Evolutionary conservation across 2,113 vertebrate genomes (phyloP).

Genomic region (Leptobrachium ailaonicum): DNA sequence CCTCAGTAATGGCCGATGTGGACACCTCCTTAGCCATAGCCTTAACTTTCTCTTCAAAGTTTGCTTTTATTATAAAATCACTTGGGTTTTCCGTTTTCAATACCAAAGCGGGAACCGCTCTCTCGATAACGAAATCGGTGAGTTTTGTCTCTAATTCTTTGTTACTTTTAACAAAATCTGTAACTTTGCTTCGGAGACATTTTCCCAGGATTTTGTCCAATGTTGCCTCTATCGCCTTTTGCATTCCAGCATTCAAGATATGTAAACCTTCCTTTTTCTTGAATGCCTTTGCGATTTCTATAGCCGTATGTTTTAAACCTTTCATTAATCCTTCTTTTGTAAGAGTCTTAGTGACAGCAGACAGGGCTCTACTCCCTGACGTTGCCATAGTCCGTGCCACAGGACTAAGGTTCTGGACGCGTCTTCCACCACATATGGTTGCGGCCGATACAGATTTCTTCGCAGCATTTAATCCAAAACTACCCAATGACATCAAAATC

Average conservation of each 20-base stretch:
- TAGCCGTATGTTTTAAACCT: conserved; percentile 20
- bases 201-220: conserved; percentile 9
- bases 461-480: conserved; percentile 24
- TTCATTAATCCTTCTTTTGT: conserved; percentile 29
- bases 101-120: too few relatives aligned
- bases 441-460: conserved; percentile 1
- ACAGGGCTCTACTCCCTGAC: background rate
- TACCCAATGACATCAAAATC: conserved; percentile 39
- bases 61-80: too few relatives aligned
- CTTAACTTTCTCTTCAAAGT: too few relatives aligned
- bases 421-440: background rate
- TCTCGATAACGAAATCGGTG: too few relatives aligned
- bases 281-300: conserved; percentile 30
- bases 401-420: background rate
- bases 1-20: too few relatives aligned
- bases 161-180: too few relatives aligned
- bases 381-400: background rate
- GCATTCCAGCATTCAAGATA: conserved; percentile 27
- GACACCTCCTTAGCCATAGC: too few relatives aligned
- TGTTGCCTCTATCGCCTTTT: background rate
- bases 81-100: too few relatives aligned
- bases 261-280: background rate
- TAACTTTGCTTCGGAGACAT: too few relatives aligned
- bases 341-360: background rate
- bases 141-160: too few relatives aligned